Base-by-base conservation (phyloP, 2,113 vertebrate genomes). In the Egretta garzetta region DNA sequence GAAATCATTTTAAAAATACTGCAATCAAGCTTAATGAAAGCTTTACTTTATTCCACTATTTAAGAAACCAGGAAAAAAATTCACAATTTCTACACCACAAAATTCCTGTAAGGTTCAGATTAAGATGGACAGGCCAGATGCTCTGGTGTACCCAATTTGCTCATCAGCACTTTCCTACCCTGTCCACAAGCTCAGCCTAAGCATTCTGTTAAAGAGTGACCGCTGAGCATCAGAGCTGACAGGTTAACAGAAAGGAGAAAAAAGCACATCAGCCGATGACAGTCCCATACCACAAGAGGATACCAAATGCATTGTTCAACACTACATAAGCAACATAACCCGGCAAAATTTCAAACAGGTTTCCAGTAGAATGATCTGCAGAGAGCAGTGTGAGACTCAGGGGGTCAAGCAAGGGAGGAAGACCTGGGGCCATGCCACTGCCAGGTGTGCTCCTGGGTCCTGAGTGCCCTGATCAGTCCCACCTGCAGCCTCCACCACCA, bases 71-170 rank as follows among this genome's bases (percentile, higher is more conserved):
- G 32, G 67, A 80, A 58, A 58, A 85, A 85, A 55, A 23, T n/a
- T 55, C 30, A 53, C 8, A 32, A n/a, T 52, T 93, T 63, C 73
- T 62, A 67, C 60, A 79, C 12, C 72, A 74, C 82, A 86, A 50
- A 74, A 43, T 70, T 28, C 58, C 53, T 86, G 11, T 66, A 86
- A 92, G 26, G 77, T 52, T 86, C 62, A 83, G 50, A 92, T 80
- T 35, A 89, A 89, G 88, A 95, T 8, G 26, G 90, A 91, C 90
- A 89, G 24, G 49, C 68, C 95, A 96, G 91, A 92, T 95, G 92
- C 72, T 95, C 39, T 28, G 27, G 18, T 39, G 33, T 60, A 68
- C 35, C 76, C 47, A 24, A 39, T 41, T 35, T 35, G 3, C 39
- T 80, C 73, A 68, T 84, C 94, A 86, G 52, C 80, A 95, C 37